phyloP scores from a whole-genome alignment of 2,113 vertebrate genomes.

The Dicerorhinus sumatrensis region DNA sequence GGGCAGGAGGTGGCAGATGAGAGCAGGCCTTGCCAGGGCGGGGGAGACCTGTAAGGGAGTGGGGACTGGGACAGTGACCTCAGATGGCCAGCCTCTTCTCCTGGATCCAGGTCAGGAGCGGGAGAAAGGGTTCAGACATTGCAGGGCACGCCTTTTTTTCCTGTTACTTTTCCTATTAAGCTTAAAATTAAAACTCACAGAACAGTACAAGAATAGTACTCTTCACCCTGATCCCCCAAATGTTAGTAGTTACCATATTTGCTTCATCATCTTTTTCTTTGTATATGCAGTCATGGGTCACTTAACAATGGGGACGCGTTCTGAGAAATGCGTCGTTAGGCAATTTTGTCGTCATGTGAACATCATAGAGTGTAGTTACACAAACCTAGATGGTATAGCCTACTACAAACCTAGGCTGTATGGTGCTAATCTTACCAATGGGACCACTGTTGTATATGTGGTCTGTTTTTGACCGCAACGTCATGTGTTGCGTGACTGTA shows the following conservation, averaged over 20 bases:
- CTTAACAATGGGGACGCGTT: no score
- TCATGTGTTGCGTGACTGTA: not conserved
- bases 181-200: not conserved
- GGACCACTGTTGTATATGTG: no score
- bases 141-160: not conserved
- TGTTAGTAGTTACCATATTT: not conserved
- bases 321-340: no score
- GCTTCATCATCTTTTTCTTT: not conserved
- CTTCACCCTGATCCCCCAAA: not conserved
- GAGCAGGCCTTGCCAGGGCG: not conserved
- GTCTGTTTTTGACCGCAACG: no score
- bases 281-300: no score
- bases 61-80: not conserved
- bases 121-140: not conserved
- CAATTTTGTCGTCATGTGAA: no score
- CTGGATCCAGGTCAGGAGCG: not conserved
- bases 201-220: not conserved
- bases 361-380: no score
- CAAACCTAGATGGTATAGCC: no score
- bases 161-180: not conserved
- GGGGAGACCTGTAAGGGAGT: not conserved
- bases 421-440: no score
- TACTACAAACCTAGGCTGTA: no score
- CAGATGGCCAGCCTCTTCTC: not conserved
- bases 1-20: slow-evolving; percentile 7